Percentiles rank a stretch among this genome's conserved stretches.
Conservation (phyloP, 2,888 invertebrate genomes). For the Hemithea aestivaria region DNA sequence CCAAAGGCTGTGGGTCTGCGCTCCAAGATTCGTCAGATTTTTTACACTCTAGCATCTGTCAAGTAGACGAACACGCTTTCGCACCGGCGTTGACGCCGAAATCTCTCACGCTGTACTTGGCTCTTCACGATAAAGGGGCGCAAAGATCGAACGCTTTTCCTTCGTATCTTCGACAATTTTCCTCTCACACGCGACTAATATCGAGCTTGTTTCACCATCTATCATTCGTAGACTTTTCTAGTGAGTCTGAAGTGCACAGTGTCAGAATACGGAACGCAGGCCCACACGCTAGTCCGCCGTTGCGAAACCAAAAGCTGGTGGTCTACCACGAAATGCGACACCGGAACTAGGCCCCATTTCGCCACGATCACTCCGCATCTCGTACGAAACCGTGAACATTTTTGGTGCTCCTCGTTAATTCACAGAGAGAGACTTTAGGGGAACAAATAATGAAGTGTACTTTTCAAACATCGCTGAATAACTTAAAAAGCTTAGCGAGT, state of each 20-base stretch:
- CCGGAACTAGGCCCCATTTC: conserved; percentile 5
- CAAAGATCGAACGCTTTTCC: conserved; percentile 2
- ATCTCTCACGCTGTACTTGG: conserved; percentile 1
- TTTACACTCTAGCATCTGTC: conserved; percentile 1
- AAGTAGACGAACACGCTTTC: conserved; percentile 11
- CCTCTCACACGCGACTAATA: not conserved
- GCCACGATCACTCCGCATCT: not conserved
- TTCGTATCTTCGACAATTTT: conserved; percentile 3
- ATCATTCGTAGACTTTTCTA: conserved; percentile 1
- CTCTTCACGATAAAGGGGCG: conserved; percentile 2
- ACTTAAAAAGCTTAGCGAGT: no score
- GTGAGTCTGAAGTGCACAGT: not conserved
- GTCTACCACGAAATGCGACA: conserved; percentile 14
- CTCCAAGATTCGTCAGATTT: conserved; percentile 26
- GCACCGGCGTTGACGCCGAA: conserved; percentile 1
- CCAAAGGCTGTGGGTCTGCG: conserved; percentile 41
- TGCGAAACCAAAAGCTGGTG: conserved; percentile 59
- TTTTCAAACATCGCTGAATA: no score
- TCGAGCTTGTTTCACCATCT: conserved; percentile 2
- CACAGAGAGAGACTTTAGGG: no score
- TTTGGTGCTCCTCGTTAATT: no score
- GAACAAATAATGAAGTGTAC: no score
- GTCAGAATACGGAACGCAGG: conserved; percentile 15
- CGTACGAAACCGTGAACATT: no score
- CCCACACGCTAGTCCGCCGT: conserved; percentile 22